phyloP scores from a whole-genome alignment of 2,888 invertebrate species.

The Syrista parreyssii region DNA sequence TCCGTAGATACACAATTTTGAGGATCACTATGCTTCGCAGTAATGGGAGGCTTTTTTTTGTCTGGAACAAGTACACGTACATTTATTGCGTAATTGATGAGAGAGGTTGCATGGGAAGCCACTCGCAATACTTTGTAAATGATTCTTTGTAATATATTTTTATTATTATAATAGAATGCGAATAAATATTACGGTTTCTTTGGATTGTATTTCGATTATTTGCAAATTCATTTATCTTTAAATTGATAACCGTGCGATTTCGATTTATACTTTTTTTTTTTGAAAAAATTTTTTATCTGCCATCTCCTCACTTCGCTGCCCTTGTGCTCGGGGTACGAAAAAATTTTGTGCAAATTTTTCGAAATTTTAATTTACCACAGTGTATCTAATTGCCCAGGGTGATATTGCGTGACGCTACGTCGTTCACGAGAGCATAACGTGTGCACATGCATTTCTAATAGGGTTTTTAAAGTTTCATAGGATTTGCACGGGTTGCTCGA shows the following conservation, averaged over 20 bases:
- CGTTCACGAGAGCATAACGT: background rate
- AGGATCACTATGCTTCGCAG: background rate
- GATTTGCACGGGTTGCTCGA: background rate
- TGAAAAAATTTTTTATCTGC: background rate
- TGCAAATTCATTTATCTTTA: background rate
- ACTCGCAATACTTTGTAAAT: slow-evolving; percentile 8
- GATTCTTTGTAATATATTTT: slow-evolving; percentile 21
- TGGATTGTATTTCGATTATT: slow-evolving; percentile 10
- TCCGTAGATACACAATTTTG: background rate
- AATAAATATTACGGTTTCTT: slow-evolving; percentile 11
- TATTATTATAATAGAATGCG: slow-evolving; percentile 16
- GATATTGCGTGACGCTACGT: background rate
- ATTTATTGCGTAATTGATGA: background rate
- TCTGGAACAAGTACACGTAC: background rate
- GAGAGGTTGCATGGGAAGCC: background rate
- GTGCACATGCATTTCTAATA: background rate
- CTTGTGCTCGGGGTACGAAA: background rate
- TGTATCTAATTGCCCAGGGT: background rate
- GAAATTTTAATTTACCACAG: background rate
- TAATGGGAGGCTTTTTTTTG: background rate
- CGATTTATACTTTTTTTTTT: no score
- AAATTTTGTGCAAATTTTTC: background rate
- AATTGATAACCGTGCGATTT: no score
- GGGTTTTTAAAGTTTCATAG: background rate
- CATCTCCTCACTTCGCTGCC: background rate